Conservation (phyloP, 2,888 invertebrate genomes). For the Therioaphis trifolii region DNA sequence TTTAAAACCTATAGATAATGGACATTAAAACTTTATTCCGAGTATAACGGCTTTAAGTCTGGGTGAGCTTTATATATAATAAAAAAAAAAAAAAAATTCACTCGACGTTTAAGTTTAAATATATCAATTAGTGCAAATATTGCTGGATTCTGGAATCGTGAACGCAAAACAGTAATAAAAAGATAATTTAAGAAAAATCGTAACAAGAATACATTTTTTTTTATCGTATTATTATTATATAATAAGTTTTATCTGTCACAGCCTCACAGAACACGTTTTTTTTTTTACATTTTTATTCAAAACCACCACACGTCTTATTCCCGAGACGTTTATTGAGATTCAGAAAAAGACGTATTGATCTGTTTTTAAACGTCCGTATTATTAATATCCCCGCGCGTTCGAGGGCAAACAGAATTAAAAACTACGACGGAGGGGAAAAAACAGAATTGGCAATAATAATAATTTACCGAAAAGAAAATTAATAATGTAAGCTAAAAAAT, state of each 20-base stretch:
- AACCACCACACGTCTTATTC: not conserved
- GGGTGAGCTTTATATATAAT: too few species aligned
- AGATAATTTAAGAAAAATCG: not conserved
- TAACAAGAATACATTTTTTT: not conserved
- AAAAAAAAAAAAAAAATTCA: not conserved
- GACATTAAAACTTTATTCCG: not conserved
- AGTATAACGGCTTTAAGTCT: not conserved
- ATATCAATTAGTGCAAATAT: not conserved
- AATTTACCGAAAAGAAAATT: not conserved
- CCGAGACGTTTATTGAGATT: not conserved
- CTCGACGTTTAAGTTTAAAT: not conserved
- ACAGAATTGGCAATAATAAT: not conserved
- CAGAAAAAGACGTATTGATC: not conserved
- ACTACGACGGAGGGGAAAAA: not conserved
- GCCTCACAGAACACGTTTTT: too few species aligned
- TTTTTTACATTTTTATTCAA: not conserved
- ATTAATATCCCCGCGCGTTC: too few species aligned
- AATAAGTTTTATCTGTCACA: not conserved
- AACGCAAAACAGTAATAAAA: not conserved
- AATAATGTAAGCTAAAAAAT: not conserved
- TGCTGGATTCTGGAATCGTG: not conserved
- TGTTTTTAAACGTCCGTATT: not conserved
- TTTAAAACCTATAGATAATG: not conserved
- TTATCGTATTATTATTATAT: not conserved
- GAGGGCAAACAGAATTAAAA: not conserved